Evolutionary conservation across 2,888 invertebrate genomes (phyloP), one percentile per base, ranked within the genome.

Genomic region (Eupithecia vulgata): DNA sequence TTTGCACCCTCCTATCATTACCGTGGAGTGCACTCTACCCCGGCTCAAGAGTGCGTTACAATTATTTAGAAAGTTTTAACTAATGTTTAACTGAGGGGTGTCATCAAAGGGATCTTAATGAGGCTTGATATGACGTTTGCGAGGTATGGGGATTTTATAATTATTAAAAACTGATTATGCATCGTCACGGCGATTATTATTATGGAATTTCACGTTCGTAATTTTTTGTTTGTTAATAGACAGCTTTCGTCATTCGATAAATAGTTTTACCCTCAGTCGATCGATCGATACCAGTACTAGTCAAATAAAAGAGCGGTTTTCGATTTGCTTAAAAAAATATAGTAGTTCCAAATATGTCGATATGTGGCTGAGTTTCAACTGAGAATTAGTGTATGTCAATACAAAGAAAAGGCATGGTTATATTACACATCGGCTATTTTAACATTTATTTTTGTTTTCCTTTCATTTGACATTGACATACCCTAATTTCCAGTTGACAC

Each of bases 51-150:
- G 85, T 84, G 84, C 88, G 90, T 91, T 88, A 89, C 89, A 91
- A 92, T 92, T 91, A 92, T 93, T 91, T 86, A 86, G 82, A 88
- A 90, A 91, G 89, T 91, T 91, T 91, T 90, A 89, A 84, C 88
- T 91, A 87, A 90, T 86, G 85, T 88, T 86, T 87, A 84, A 86
- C 86, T 72, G 83, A 84, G 85, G 89, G 87, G 85, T 76, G 84
- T 79, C 84, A 80, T 89, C 89, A 90, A 90, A 91, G 89, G 83
- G 81, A 78, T 81, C 85, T 87, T 85, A 85, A 82, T 87, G 73
- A 80, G 75, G 65, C 76, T 73, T 79, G 68, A 74, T 67, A 67
- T n/a, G 57, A 35, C n/a, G 57, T n/a, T 72, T 67, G 70, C 59
- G 30, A 35, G 66, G 59, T 62, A 73, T 66, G 61, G 62, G 59